These are phyloP conservation scores for Drosophila simulans DNA, from an alignment of 1,140 invertebrate genomes.

Conservation along the genomic window DNA sequence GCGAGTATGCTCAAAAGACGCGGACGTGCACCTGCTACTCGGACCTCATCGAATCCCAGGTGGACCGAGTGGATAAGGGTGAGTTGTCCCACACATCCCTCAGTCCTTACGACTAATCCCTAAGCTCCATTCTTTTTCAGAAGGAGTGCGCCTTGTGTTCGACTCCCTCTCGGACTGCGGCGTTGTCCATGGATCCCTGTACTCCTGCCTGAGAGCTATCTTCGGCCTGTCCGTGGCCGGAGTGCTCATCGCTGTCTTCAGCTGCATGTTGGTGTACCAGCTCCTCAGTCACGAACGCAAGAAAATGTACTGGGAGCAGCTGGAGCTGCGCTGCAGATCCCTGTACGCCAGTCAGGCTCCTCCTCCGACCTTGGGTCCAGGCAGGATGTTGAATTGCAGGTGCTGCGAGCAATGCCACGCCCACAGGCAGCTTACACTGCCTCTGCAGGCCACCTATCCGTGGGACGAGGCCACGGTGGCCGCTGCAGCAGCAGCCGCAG, in stretches of 20 bases:
- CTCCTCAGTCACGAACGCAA: conserved; percentile 94
- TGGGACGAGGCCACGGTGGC: conserved; percentile 78
- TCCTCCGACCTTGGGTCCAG: conserved; percentile 74
- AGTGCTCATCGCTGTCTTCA: conserved; percentile 95
- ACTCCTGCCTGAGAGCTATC: conserved; percentile 93
- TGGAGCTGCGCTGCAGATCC: conserved; percentile 92
- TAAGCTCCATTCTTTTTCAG: conserved; percentile 46
- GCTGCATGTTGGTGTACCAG: conserved; percentile 96
- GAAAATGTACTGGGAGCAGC: conserved; percentile 97
- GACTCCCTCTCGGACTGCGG: conserved; percentile 94
- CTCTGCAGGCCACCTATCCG: conserved; percentile 69
- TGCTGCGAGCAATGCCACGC: conserved; percentile 84
- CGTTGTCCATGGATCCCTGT: conserved; percentile 93
- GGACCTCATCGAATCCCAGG: conserved; percentile 87
- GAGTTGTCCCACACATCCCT: conserved; percentile 35
- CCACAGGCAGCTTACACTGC: conserved; percentile 72
- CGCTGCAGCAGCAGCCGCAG: conserved; percentile 56
- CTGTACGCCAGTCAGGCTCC: conserved; percentile 88
- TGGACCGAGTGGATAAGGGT: conserved; percentile 86
- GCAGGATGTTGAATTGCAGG: conserved; percentile 71
- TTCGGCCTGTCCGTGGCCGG: conserved; percentile 95
- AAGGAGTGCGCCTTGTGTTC: conserved; percentile 89
- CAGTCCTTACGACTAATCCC: neutral
- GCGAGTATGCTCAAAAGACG: conserved; percentile 92
- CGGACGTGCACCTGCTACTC: conserved; percentile 92